Percentiles rank a stretch among this genome's conserved stretches.
phyloP scores from a whole-genome alignment of 2,888 invertebrate species.

The Mechanitis mazaeus region DNA sequence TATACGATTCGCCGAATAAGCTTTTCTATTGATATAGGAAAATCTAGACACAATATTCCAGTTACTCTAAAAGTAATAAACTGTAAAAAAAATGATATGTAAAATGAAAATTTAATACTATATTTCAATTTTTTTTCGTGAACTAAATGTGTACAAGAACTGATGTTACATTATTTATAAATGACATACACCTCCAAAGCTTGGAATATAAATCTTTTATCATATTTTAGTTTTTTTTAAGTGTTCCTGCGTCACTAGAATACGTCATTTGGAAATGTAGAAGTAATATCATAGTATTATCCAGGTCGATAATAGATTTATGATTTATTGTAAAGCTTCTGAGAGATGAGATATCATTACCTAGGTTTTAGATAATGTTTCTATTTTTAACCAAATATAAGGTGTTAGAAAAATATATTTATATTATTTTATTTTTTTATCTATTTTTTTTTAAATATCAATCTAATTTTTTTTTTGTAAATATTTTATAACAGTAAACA shows the following conservation, averaged over 20 bases:
- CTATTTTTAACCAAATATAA: slow-evolving; percentile 40
- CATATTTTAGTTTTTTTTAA: neutral
- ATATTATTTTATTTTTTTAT: too few species aligned
- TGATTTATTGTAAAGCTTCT: slow-evolving; percentile 63
- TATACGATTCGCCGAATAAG: too few species aligned
- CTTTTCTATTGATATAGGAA: too few species aligned
- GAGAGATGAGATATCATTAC: slow-evolving; percentile 58
- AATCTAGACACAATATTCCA: too few species aligned
- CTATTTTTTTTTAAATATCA: too few species aligned
- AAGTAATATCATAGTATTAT: slow-evolving; percentile 23
- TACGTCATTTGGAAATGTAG: slow-evolving; percentile 11
- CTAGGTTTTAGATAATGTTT: slow-evolving; percentile 53
- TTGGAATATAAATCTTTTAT: slow-evolving; percentile 2
- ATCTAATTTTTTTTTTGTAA: too few species aligned
- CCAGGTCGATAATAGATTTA: slow-evolving; percentile 56
- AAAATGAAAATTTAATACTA: too few species aligned
- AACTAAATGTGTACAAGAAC: too few species aligned
- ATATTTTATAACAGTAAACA: too few species aligned
- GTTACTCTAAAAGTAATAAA: too few species aligned
- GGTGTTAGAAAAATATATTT: slow-evolving; percentile 5
- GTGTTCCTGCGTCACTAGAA: slow-evolving; percentile 3
- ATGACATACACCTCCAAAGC: neutral
- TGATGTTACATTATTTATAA: neutral
- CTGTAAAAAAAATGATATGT: too few species aligned
- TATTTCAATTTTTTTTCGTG: too few species aligned